These are phyloP conservation scores for Manacus vitellinus DNA, from an alignment of 2,113 vertebrate species.

Conservation along the genomic window DNA sequence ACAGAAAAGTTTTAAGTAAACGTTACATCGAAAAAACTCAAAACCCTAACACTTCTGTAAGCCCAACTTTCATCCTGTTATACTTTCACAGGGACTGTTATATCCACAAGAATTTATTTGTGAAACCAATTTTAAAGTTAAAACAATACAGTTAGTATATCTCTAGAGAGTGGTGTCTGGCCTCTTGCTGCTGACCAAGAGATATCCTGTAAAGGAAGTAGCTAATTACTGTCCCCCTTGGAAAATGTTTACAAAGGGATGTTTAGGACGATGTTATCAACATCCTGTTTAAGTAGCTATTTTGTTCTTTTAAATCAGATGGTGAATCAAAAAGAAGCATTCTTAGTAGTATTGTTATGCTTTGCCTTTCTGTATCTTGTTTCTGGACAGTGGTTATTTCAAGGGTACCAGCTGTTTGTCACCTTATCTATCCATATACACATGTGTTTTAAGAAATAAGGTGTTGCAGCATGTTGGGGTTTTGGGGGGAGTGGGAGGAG, in stretches of 20 bases:
- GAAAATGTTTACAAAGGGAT: constrained; percentile 43
- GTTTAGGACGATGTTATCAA: constrained; percentile 39
- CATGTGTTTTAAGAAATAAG: background rate
- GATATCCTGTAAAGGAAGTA: constrained; percentile 30
- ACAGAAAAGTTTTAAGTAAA: background rate
- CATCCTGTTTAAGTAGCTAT: constrained; percentile 37
- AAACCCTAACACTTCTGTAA: background rate
- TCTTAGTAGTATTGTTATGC: background rate
- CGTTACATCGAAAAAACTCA: background rate
- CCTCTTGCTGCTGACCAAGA: constrained; percentile 3
- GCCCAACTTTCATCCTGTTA: background rate
- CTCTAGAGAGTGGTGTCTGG: constrained; percentile 9
- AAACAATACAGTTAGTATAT: background rate
- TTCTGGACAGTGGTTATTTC: background rate
- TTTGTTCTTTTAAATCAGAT: constrained; percentile 17
- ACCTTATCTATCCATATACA: background rate
- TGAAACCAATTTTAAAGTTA: constrained; percentile 12
- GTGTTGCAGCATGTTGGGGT: background rate
- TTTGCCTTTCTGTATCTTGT: constrained; percentile 13
- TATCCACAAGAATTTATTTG: background rate
- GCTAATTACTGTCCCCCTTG: constrained; percentile 47
- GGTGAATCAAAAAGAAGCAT: background rate
- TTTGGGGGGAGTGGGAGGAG: background rate
- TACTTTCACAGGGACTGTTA: background rate
- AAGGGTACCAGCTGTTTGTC: background rate